Conservation (phyloP, 2,113 vertebrate genomes). For the Phylloscopus trochilus region DNA sequence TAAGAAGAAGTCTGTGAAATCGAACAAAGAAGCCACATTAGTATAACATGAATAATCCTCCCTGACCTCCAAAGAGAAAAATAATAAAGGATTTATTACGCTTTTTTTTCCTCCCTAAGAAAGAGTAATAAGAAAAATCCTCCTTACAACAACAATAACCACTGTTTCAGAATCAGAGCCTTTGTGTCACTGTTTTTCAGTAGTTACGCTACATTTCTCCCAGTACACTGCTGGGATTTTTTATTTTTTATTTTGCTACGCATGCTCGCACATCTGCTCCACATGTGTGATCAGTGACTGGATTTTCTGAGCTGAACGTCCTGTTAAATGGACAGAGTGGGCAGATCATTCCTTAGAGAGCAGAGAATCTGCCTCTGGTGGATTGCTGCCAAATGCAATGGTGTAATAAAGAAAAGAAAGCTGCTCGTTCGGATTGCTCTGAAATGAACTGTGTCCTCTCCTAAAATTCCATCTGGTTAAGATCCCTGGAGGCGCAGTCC, state of each 20-base stretch:
- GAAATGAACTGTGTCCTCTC: conserved; percentile 82
- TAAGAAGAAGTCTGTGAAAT: conserved; percentile 59
- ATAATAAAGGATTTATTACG: conserved; percentile 55
- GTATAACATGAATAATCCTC: conserved; percentile 61
- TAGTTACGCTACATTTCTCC: conserved; percentile 77
- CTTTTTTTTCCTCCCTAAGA: conserved; percentile 8
- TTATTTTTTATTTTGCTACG: conserved; percentile 74
- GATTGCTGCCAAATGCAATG: conserved; percentile 73
- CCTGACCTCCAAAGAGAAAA: conserved; percentile 53
- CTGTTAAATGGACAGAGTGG: conserved; percentile 82
- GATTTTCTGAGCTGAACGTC: conserved; percentile 74
- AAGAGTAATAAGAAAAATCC: conserved; percentile 66
- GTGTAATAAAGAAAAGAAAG: conserved; percentile 79
- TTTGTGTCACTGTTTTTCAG: conserved; percentile 74
- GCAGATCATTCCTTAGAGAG: conserved; percentile 78
- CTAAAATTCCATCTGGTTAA: conserved; percentile 78
- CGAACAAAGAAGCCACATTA: conserved; percentile 50
- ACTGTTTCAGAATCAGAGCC: conserved; percentile 66
- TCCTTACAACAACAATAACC: conserved; percentile 67
- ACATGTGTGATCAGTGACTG: conserved; percentile 77
- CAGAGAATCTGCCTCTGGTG: conserved; percentile 76
- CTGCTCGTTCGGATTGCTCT: conserved; percentile 75
- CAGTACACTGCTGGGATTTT: conserved; percentile 74
- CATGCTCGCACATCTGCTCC: conserved; percentile 82
- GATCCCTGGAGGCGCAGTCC: conserved; percentile 68